Evolutionary conservation across 2,888 invertebrate genomes (phyloP).

Genomic region (Zaprionus lineosus): DNA sequence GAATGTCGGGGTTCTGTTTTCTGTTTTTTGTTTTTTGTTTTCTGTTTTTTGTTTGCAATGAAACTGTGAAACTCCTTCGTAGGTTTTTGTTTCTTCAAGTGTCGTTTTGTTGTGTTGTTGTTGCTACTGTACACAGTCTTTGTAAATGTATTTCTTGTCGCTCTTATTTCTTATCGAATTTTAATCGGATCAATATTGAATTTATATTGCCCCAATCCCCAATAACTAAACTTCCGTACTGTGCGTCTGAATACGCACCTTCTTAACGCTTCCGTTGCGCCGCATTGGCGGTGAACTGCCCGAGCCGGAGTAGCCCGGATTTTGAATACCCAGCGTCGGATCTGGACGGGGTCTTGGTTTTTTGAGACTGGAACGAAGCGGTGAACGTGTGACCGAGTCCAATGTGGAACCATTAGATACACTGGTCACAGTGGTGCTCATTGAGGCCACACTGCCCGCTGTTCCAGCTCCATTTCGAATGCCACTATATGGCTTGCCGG

Average conservation of each 20-base stretch:
- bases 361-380: constrained; percentile 91
- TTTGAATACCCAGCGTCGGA: constrained; percentile 91
- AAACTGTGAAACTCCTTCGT: constrained; percentile 20
- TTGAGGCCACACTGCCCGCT: constrained; percentile 87
- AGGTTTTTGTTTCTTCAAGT: constrained; percentile 36
- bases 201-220: neutral
- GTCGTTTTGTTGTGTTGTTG: constrained; percentile 45
- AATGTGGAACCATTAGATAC: constrained; percentile 84
- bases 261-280: constrained; percentile 93
- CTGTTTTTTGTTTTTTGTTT: constrained; percentile 3
- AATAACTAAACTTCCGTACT: constrained; percentile 91
- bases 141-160: constrained; percentile 48
- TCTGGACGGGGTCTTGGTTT: constrained; percentile 86
- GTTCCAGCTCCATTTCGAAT: constrained; percentile 84
- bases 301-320: constrained; percentile 88
- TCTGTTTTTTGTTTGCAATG: no score
- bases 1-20: constrained; percentile 16
- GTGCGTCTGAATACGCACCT: constrained; percentile 95
- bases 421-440: constrained; percentile 88
- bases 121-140: constrained; percentile 74
- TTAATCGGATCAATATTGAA: constrained; percentile 16
- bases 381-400: constrained; percentile 85
- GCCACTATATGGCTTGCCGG: constrained; percentile 90
- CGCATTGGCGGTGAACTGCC: constrained; percentile 92
- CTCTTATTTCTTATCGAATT: constrained; percentile 33